Evolutionary conservation across 2,113 vertebrate species (phyloP), one percentile per base, ranked within the genome.

Genomic region (Chaenogobius annularis): DNA sequence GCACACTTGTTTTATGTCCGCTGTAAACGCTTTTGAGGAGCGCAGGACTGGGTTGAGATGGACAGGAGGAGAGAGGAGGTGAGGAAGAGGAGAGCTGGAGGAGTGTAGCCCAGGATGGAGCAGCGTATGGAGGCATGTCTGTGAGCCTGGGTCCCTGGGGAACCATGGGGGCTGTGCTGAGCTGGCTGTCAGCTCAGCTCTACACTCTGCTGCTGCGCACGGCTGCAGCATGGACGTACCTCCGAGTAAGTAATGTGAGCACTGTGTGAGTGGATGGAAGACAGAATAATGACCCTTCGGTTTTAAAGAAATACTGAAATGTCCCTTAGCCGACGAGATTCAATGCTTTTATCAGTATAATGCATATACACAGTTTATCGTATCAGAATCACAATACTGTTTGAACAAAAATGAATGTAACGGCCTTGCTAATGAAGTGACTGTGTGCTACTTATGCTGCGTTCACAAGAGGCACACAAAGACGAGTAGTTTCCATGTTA

Each of bases 81-180:
- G 55, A 58, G 22, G 22, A 15, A 0, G 26, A 62, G 15, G 31
- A 62, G 56, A 40, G 15, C 9, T 11, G 19, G 31, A 63, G 61
- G 15, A 63, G 61, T 40, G 9, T 19, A 40, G 61, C 35, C 35
- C 61, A 26, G 35, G 35, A 63, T n/a, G 19, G 61, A 19, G 61
- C 31, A 43, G 61, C 19, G 17, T 43, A 10, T 43, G 1, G 61
- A 17, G 70, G 65, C 43, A 37, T 62, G 67, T 48, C 17, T 59
- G 19, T 66, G 52, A 59, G 59, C 37, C 2, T 56, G 10, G 64
- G 75, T 59, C 15, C 63, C 50, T 58, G 70, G 61, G 55, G 31
- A 40, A 22, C 17, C 50, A 90, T 90, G 87, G 89, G 89, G 84
- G 75, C 84, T 2, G 66, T 81, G 59, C 70, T 90, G 19, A 90